Evolutionary conservation across 2,797 vertebrate genomes (phyloP).

Genomic region (Odontamblyopus lacepedii): DNA sequence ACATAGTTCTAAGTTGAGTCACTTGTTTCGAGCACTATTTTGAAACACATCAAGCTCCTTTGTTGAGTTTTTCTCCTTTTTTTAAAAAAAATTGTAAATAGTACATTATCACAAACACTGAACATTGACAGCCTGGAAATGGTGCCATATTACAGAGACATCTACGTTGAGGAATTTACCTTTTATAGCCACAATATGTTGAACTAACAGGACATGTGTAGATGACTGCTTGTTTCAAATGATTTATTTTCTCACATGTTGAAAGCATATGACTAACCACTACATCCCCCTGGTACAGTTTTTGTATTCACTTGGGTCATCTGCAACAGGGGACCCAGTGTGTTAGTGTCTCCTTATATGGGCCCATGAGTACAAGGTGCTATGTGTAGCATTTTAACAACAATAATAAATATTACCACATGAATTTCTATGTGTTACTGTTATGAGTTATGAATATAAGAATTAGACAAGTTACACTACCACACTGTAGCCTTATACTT

Average conservation of each 20-base stretch:
- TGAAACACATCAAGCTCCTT: conserved; percentile 51
- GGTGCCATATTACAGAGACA: conserved; percentile 73
- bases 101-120: conserved; percentile 52
- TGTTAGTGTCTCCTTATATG: conserved; percentile 23
- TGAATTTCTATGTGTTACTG: not conserved
- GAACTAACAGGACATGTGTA: conserved; percentile 42
- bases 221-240: conserved; percentile 53
- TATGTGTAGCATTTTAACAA: conserved; percentile 54
- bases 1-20: conserved; percentile 61
- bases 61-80: conserved; percentile 33
- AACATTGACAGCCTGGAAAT: conserved; percentile 59
- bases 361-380: conserved; percentile 46
- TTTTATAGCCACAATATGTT: conserved; percentile 45
- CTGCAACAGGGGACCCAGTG: conserved; percentile 6
- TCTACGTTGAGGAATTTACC: conserved; percentile 29
- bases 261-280: conserved; percentile 12
- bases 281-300: conserved; percentile 23
- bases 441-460: no score
- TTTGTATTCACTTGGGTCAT: conserved; percentile 32
- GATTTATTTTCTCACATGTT: conserved; percentile 47
- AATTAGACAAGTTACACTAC: not conserved
- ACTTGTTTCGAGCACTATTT: conserved; percentile 67
- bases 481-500: not conserved
- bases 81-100: conserved; percentile 54
- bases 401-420: conserved; percentile 62